Percentiles rank a stretch among this genome's conserved stretches.
Conservation (phyloP, 2,888 invertebrate species). For the Epistrophe eligans region DNA sequence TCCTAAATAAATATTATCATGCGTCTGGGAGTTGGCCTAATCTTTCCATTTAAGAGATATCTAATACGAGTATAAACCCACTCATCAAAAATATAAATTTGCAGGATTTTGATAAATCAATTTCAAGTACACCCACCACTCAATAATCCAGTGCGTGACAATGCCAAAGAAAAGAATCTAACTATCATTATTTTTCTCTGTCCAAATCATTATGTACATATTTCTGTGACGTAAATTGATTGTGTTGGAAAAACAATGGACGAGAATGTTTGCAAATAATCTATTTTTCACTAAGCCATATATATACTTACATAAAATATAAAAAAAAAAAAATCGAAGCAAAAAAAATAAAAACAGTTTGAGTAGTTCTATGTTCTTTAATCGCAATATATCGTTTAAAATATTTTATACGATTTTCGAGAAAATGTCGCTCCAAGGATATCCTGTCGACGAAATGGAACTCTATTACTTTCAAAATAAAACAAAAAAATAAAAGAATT, state of each 20-base stretch:
- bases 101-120: slow-evolving; percentile 20
- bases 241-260: slow-evolving; percentile 42
- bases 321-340: not conserved
- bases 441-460: slow-evolving; percentile 26
- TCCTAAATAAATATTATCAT: not conserved
- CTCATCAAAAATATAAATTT: slow-evolving; percentile 1
- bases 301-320: not conserved
- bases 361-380: slow-evolving; percentile 43
- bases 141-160: slow-evolving; percentile 34
- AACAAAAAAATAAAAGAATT: slow-evolving; percentile 31
- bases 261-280: slow-evolving; percentile 40
- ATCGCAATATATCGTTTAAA: slow-evolving; percentile 48
- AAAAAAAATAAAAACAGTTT: slow-evolving; percentile 13
- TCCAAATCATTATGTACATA: slow-evolving; percentile 43
- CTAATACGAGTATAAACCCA: not conserved
- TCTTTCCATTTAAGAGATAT: not conserved
- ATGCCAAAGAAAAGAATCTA: slow-evolving; percentile 21
- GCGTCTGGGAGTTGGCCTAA: not conserved
- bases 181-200: slow-evolving; percentile 44
- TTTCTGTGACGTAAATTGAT: slow-evolving; percentile 49
- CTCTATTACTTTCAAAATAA: slow-evolving; percentile 39
- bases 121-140: slow-evolving; percentile 21
- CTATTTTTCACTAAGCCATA: slow-evolving; percentile 24
- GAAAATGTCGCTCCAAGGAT: slow-evolving; percentile 29
- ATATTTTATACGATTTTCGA: slow-evolving; percentile 56